A percentile compares a stretch with the other conserved stretches of the same genome.
Conservation (phyloP, 1,140 invertebrate genomes). For the Trachelipus rathkii region DNA sequence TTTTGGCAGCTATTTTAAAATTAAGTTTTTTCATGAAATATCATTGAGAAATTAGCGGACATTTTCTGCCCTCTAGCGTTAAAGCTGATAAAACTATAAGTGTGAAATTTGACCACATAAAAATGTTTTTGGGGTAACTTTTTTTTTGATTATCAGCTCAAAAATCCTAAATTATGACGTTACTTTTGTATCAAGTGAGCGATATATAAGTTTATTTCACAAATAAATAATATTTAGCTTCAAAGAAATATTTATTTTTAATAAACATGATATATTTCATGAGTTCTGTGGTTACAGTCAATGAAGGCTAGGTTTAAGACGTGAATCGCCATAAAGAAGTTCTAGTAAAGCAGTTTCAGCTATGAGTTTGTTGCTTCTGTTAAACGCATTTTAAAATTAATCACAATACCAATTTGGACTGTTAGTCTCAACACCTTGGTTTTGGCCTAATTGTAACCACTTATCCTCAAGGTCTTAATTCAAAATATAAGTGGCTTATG, state of each 20-base stretch:
- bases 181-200: no score
- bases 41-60: no score
- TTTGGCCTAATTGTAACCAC: slow-evolving; percentile 98
- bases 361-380: slow-evolving; percentile 80
- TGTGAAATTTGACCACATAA: no score
- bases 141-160: no score
- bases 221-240: no score
- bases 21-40: no score
- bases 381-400: slow-evolving; percentile 99
- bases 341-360: slow-evolving; percentile 94
- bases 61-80: no score
- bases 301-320: slow-evolving; percentile 93
- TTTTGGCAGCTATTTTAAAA: no score
- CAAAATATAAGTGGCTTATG: slow-evolving; percentile 95
- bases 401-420: slow-evolving; percentile 98
- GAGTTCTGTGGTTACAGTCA: slow-evolving; percentile 91
- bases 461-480: slow-evolving; percentile 98
- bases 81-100: no score
- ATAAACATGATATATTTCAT: slow-evolving; percentile 49
- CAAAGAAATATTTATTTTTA: background rate
- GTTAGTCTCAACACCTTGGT: slow-evolving; percentile 96
- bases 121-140: no score
- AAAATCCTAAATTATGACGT: no score
- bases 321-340: slow-evolving; percentile 98
- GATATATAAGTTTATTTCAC: no score